Percentiles rank a stretch among this genome's conserved stretches.
These are phyloP conservation scores for Cheilosia variabilis DNA, from an alignment of 2,888 invertebrate genomes.

Conservation along the genomic window DNA sequence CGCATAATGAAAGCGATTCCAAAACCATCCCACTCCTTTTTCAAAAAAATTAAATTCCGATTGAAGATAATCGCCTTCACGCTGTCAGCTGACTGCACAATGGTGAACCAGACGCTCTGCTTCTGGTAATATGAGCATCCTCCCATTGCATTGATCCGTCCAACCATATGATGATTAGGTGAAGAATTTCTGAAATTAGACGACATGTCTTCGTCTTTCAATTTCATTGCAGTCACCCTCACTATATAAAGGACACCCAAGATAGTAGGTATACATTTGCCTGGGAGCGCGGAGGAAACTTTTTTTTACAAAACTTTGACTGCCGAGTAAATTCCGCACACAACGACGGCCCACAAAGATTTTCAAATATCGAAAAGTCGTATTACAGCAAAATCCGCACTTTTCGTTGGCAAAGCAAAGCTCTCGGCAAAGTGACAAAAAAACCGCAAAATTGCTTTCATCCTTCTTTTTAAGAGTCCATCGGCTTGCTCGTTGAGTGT, in stretches of 20 bases:
- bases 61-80: not conserved
- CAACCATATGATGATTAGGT: conserved; percentile 52
- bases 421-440: conserved; percentile 33
- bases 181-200: conserved; percentile 40
- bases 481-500: conserved; percentile 25
- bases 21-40: no score
- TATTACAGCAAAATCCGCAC: conserved; percentile 46
- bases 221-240: not conserved
- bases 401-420: conserved; percentile 24
- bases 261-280: not conserved
- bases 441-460: conserved; percentile 50
- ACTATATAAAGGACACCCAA: conserved; percentile 10
- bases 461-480: conserved; percentile 3
- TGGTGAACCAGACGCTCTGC: not conserved
- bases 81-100: conserved; percentile 4
- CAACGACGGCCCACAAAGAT: conserved; percentile 7
- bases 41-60: not conserved
- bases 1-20: no score
- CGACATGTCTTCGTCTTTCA: conserved; percentile 8
- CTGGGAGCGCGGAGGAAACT: not conserved
- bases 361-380: conserved; percentile 56
- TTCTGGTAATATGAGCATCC: conserved; percentile 5
- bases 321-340: not conserved
- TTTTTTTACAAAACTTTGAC: conserved; percentile 20
- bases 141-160: conserved; percentile 33